Base-by-base conservation (phyloP, 2,113 vertebrate genomes). In the Pipra filicauda region DNA sequence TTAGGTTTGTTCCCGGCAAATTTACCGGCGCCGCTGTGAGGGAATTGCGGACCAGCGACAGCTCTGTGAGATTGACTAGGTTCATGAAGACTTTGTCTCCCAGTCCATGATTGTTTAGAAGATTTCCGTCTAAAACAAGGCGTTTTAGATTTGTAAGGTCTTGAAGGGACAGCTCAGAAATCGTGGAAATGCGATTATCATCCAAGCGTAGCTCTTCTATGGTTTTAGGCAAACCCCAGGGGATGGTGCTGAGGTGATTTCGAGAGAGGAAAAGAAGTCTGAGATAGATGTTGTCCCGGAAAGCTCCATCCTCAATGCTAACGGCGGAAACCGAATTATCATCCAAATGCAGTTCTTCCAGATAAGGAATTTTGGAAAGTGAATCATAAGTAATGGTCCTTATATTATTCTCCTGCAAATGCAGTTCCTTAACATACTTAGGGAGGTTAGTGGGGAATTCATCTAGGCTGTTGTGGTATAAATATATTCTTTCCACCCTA, bases 391-490 rank as follows among this genome's bases (percentile, higher is more conserved):
- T 99, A 96, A 99, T 99, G 96, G 99, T 99, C 96, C 99, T 98
- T 96, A 99, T 98, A 87, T 99, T 99, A 97, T 99, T 99, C 98
- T 99, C 99, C 97, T 99, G 99, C 95, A 99, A 98, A 97, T 99
- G 99, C 91, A 99, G 98, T 97, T 99, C 99, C 97, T 99, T 99
- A 75, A 99, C 98, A 6, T 98, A 99, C 85, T 99, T 98, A 64
- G 99, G 99, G 93, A 99, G 98, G 91, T 99, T 99, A 95, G 98
- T 99, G 62, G 99, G 99, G 95, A 99, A 99, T 97, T 99, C 99
- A 94, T 99, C 99, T 98, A 99, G 97, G 96, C 99, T 99, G 98
- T 99, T 99, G 97, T 98, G 99, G 91, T 99, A 99, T 70, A 99
- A 98, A 96, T 99, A 99, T 97, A 99, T 99, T 98, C 99, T 99